Evolutionary conservation across 23 tunicate genomes (phyloP), one percentile per base, ranked within the genome.

Genomic region (Ascidia mentula): DNA sequence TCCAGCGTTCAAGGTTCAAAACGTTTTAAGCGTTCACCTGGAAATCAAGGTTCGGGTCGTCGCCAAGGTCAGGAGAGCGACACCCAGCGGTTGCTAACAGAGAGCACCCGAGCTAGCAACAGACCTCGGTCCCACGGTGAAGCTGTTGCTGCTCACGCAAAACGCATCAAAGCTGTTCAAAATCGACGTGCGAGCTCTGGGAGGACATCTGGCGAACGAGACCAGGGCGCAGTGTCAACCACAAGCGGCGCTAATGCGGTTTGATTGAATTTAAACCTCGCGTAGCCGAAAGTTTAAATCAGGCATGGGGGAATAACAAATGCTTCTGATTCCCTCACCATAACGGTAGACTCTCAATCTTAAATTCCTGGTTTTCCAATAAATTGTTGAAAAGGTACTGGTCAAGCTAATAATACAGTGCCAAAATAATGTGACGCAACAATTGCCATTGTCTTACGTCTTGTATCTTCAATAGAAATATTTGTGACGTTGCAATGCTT

Each of bases 141-240:
- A 2, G 84, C 90, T 3, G 75, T 86, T 9, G 79, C 90, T 3
- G 90, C 73, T 30, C 84, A 79, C 36, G 90, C 90, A 17, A 70
- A 70, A 36, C 72, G 84, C 5, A 34, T 77, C 12, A 77, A 38
- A 46, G 80, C 45, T 20, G 80, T 40, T 36, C 80, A 77, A 37
- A 77, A 45, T 45, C 42, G 69, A 77, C 59, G 80, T 0, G 0
- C 65, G 65, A 53, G 65, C 65, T 53, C 65, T 9, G 65, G 65
- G 22, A 53, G 65, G 65, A 53, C 65, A 53, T 53, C 65, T 53
- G 13, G 65, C 65, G 65, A 53, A 28, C 65, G 65, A 1, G 12
- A 3, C 22, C 65, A 53, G 65, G 12, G 28, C 13, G 7, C 65
- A 9, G 65, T 28, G 24, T 28, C 65, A 6, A 28, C 65, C 65